Evolutionary conservation across 37 sponge, comb jelly and placozoan genomes (phyloP).

Genomic region (Petrosia ficiformis): DNA sequence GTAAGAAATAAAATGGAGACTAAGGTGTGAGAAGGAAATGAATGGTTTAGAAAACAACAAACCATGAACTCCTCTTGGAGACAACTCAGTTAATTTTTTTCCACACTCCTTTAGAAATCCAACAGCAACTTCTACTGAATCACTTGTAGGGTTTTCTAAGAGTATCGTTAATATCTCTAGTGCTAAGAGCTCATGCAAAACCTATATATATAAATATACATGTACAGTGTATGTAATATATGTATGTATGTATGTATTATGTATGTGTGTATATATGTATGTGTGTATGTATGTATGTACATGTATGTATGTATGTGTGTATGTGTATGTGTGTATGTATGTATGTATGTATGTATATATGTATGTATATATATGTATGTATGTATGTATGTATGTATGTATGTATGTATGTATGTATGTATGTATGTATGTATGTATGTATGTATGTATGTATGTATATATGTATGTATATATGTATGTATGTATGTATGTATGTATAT

Average conservation of each 20-base stretch:
- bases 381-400: neutral
- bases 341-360: neutral
- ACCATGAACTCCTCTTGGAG: conserved; percentile 79
- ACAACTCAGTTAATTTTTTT: conserved; percentile 67
- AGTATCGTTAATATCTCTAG: conserved; percentile 91
- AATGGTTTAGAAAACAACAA: neutral
- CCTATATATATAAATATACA: too few relatives aligned
- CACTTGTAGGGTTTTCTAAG: conserved; percentile 89
- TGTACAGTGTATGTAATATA: too few relatives aligned
- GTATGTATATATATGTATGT: neutral
- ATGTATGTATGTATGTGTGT: too few relatives aligned
- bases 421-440: neutral
- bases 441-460: too few relatives aligned
- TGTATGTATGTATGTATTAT: too few relatives aligned
- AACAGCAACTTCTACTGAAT: conserved; percentile 94
- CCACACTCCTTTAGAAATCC: conserved; percentile 93
- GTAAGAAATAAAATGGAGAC: neutral
- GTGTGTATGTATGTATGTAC: too few relatives aligned
- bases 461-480: too few relatives aligned
- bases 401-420: neutral
- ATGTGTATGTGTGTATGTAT: too few relatives aligned
- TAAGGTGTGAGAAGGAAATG: neutral
- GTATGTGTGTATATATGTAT: too few relatives aligned
- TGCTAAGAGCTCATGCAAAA: conserved; percentile 87
- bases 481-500: too few relatives aligned